Percentiles rank a stretch among this genome's conserved stretches.
These are phyloP conservation scores for Gambelia wislizenii DNA, from an alignment of 2,797 vertebrate genomes.

Conservation along the genomic window DNA sequence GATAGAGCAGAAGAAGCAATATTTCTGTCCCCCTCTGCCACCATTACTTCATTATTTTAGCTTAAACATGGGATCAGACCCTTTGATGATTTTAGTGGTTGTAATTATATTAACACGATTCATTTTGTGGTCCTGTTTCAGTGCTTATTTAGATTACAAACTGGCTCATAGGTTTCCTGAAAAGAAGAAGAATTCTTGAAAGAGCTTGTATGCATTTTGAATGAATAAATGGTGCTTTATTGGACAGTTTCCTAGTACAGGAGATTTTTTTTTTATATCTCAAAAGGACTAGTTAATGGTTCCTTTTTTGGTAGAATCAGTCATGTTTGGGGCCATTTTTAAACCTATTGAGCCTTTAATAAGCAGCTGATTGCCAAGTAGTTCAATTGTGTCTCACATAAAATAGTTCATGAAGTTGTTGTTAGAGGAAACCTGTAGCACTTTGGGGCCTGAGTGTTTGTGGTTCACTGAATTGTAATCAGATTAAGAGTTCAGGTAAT, in stretches of 20 bases:
- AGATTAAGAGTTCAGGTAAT: conserved; percentile 10
- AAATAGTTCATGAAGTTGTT: neutral
- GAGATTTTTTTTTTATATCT: conserved; percentile 46
- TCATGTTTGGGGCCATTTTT: conserved; percentile 35
- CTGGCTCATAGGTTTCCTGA: conserved; percentile 71
- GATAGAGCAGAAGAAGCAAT: conserved; percentile 19
- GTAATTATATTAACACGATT: conserved; percentile 81
- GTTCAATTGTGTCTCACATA: conserved; percentile 30
- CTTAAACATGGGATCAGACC: conserved; percentile 79
- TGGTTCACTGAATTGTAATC: conserved; percentile 44
- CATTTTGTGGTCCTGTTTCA: conserved; percentile 84
- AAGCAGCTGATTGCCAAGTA: neutral
- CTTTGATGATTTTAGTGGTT: conserved; percentile 82
- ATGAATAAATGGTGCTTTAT: conserved; percentile 8
- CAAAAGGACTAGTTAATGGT: conserved; percentile 42
- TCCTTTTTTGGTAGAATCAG: conserved; percentile 48
- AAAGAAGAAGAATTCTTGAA: conserved; percentile 66
- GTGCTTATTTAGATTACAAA: conserved; percentile 79
- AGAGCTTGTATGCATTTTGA: conserved; percentile 37
- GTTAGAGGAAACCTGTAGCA: conserved; percentile 39
- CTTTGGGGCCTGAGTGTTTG: conserved; percentile 26
- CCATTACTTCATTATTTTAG: conserved; percentile 64
- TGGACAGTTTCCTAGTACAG: conserved; percentile 41
- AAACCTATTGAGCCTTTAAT: conserved; percentile 33
- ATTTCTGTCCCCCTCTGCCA: conserved; percentile 29